phyloP scores from a whole-genome alignment of 2,888 invertebrate genomes.

The Caenorhabditis macrosperma region DNA sequence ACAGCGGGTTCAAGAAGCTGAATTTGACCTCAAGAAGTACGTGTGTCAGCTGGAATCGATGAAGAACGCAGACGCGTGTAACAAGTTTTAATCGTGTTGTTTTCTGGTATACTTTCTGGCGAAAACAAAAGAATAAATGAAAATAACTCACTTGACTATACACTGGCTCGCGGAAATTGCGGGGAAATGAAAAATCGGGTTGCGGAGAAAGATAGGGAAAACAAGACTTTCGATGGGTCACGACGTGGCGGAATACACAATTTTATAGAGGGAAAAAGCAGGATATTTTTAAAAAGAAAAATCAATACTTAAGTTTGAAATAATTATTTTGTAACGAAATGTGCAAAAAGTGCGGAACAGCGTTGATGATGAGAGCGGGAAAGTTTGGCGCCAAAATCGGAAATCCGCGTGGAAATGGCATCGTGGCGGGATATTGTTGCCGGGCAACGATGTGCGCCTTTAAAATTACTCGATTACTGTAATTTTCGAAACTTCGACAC shows the following conservation, averaged over 20 bases:
- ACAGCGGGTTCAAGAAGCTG: conserved; percentile 10
- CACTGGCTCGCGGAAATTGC: conserved; percentile 3
- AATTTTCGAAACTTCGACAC: background rate
- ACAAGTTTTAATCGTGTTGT: background rate
- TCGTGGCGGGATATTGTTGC: background rate
- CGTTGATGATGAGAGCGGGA: background rate
- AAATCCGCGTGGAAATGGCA: background rate
- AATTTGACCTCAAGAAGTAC: conserved; percentile 7
- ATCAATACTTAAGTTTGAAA: too few species aligned
- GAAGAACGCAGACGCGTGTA: conserved; percentile 24
- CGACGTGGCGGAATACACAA: background rate
- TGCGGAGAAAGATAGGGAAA: background rate
- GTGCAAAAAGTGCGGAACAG: background rate
- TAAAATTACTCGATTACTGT: background rate
- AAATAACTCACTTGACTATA: background rate
- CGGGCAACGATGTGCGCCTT: conserved; percentile 5
- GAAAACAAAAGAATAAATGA: background rate
- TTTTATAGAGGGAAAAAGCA: too few species aligned
- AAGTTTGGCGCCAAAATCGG: background rate
- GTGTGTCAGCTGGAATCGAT: conserved; percentile 34
- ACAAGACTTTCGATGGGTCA: background rate
- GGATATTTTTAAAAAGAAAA: too few species aligned
- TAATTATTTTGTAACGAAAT: background rate
- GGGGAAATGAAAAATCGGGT: background rate
- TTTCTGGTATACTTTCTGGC: background rate